phyloP scores from a whole-genome alignment of 2,797 vertebrate species.

The Lepilemur ruficaudatus region DNA sequence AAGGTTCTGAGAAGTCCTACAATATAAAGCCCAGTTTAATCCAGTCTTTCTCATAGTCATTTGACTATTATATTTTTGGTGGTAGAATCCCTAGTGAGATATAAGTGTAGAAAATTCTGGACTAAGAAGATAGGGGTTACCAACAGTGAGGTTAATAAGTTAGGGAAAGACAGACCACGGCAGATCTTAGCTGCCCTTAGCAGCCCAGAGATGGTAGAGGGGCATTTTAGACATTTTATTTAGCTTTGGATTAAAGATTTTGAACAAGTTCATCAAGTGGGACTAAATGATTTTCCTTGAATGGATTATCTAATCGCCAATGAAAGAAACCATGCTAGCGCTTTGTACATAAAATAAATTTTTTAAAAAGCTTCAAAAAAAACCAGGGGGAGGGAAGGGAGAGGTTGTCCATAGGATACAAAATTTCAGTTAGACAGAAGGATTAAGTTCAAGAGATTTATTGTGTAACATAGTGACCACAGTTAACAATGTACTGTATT shows the following conservation, averaged over 20 bases:
- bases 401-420: neutral
- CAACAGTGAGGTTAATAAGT: neutral
- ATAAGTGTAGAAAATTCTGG: neutral
- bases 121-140: neutral
- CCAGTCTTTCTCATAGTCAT: neutral
- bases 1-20: neutral
- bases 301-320: neutral
- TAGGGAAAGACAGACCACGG: neutral
- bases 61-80: neutral
- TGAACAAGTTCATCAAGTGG: neutral
- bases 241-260: neutral
- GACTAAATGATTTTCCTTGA: neutral
- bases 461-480: neutral
- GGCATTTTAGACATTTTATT: neutral
- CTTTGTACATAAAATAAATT: neutral
- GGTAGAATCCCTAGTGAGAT: neutral
- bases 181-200: neutral
- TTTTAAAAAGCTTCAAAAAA: neutral
- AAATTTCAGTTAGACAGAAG: neutral
- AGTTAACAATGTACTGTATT: neutral
- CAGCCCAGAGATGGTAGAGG: neutral
- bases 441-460: neutral
- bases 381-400: fast-evolving
- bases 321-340: too few species aligned
- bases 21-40: neutral